Evolutionary conservation across 2,888 invertebrate genomes (phyloP), one percentile per base, ranked within the genome.

Genomic region (Cecidostiba fungosa): DNA sequence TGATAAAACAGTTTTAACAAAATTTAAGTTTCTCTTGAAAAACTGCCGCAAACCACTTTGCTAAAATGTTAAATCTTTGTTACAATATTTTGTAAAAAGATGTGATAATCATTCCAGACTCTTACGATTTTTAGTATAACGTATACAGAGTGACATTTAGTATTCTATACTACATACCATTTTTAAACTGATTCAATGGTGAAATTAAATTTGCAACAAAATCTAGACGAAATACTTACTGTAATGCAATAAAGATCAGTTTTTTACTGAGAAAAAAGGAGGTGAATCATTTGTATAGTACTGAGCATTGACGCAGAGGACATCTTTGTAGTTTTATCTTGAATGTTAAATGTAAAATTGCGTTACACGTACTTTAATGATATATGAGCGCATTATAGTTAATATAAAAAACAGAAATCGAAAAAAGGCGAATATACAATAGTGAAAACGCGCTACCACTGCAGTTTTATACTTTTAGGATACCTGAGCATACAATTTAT

Each of bases 301-400:
- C 70, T 59, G 62, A n/a, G 14, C 66, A 69, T 79, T 77, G 36
- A 76, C 74, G 47, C 59, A 6, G 66, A 39, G 73, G 72, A 77
- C 77, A 69, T 69, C 32, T 72, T 23, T 77, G 54, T 86, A 86
- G 81, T 86, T 84, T 80, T 81, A 84, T 77, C 77, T 73, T 86
- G 59, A 86, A 81, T 86, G 80, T 86, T 86, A 77, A 86, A 72
- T 86, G 86, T 86, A 73, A 77, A 84, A 80, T 16, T 74, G 72
- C 77, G 47, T 78, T 85, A 4, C 78, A 70, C 69, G 50, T 77
- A 29, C 36, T 62, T 70, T 84, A 62, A 77, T 62, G 19, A 54
- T 79, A 76, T 82, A 16, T 70, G 69, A 59, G 43, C 62, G 29
- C 50, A 86, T 73, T 73, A 73, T 66, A 84, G 36, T 50, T 80